Percentiles rank a stretch among this genome's conserved stretches.
Evolutionary conservation across 2,113 vertebrate genomes (phyloP).

Genomic region (Illadopsis cleaveri): DNA sequence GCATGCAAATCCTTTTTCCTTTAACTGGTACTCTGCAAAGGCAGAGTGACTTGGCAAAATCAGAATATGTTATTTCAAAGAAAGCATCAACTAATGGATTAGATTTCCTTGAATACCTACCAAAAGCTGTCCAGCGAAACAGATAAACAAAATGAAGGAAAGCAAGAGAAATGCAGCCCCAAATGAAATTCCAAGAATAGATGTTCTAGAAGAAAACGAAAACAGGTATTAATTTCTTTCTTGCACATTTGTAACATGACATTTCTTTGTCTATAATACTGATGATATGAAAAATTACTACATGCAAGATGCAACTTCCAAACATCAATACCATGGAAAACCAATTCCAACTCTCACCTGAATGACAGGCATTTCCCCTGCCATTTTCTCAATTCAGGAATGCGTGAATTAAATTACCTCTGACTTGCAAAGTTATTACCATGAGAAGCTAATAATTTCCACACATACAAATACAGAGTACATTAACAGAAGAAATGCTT

Average conservation of each 20-base stretch:
- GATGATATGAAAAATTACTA: background rate
- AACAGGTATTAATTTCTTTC: background rate
- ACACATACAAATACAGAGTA: background rate
- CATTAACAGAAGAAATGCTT: background rate
- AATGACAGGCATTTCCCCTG: background rate
- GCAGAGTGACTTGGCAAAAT: background rate
- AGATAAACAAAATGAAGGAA: conserved; percentile 89
- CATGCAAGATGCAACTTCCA: background rate
- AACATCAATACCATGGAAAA: background rate
- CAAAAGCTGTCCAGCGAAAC: conserved; percentile 92
- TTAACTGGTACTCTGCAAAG: background rate
- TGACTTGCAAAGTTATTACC: background rate
- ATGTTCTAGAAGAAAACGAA: conserved; percentile 79
- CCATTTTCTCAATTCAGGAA: background rate
- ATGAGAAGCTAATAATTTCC: background rate
- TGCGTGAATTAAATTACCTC: background rate
- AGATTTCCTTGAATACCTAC: conserved; percentile 77
- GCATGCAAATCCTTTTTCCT: background rate
- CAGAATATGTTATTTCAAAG: background rate
- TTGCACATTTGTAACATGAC: background rate
- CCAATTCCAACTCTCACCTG: background rate
- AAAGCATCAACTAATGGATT: background rate
- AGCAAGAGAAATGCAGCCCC: conserved; percentile 89
- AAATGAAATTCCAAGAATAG: conserved; percentile 90
- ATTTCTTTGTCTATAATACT: background rate